These are phyloP conservation scores for Euphydryas editha DNA, from an alignment of 2,888 invertebrate species.

Conservation along the genomic window DNA sequence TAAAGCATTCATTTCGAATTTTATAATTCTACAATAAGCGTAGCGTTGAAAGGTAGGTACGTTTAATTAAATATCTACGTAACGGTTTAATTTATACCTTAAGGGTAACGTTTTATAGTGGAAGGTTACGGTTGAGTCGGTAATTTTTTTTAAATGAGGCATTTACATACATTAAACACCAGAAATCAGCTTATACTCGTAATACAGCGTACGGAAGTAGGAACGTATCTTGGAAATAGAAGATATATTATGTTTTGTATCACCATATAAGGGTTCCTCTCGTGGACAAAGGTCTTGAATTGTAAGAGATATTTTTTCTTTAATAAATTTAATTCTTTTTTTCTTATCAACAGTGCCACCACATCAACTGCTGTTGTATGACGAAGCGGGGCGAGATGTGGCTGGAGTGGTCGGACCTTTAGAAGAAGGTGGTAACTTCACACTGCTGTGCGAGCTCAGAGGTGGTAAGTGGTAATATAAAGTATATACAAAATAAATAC, in stretches of 20 bases:
- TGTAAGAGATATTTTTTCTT: too few species aligned
- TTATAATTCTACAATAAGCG: not conserved
- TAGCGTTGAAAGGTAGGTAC: too few species aligned
- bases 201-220: too few species aligned
- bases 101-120: not conserved
- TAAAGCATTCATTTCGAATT: slow-evolving; percentile 6
- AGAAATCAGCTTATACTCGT: not conserved
- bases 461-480: slow-evolving; percentile 63
- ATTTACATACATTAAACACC: not conserved
- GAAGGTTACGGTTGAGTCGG: not conserved
- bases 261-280: too few species aligned
- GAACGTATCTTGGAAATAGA: too few species aligned
- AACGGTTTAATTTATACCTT: not conserved
- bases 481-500: slow-evolving; percentile 8
- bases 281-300: too few species aligned
- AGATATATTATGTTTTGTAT: too few species aligned
- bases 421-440: slow-evolving; percentile 78
- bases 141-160: not conserved
- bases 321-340: not conserved
- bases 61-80: not conserved
- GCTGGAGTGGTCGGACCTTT: slow-evolving; percentile 92
- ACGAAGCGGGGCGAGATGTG: slow-evolving; percentile 91
- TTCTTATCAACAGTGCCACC: slow-evolving; percentile 87
- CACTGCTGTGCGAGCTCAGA: slow-evolving; percentile 72
- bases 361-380: slow-evolving; percentile 91